These are phyloP conservation scores for Amphiduros pacificus DNA, from an alignment of 2,888 invertebrate genomes.

Conservation along the genomic window DNA sequence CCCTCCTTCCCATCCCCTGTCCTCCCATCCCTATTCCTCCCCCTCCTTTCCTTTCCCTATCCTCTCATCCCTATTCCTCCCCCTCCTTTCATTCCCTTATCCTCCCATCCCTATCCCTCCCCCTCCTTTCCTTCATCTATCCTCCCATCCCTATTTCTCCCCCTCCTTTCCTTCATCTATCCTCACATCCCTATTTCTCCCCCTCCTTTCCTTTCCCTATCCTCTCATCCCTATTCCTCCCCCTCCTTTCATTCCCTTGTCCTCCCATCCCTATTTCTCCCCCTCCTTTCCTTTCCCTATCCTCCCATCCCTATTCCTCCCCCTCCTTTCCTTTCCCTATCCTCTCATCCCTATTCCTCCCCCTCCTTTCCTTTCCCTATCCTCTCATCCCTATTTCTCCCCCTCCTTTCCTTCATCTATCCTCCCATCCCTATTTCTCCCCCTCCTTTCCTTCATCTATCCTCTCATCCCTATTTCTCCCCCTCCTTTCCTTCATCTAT, in stretches of 20 bases:
- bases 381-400: not conserved
- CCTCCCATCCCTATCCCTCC: not conserved
- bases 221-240: not conserved
- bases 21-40: too few relatives aligned
- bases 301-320: too few relatives aligned
- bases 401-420: not conserved
- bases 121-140: not conserved
- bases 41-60: too few relatives aligned
- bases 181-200: not conserved
- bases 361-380: too few relatives aligned
- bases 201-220: not conserved
- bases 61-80: not conserved
- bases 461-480: not conserved
- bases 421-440: too few relatives aligned
- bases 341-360: too few relatives aligned
- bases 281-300: too few relatives aligned
- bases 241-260: too few relatives aligned
- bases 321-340: too few relatives aligned
- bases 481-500: not conserved
- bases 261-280: too few relatives aligned
- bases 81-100: not conserved
- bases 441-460: too few relatives aligned
- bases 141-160: not conserved
- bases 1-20: too few relatives aligned
- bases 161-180: not conserved